Conservation (phyloP, 2,797 vertebrate species). For the Tenualosa thibaudeaui region DNA sequence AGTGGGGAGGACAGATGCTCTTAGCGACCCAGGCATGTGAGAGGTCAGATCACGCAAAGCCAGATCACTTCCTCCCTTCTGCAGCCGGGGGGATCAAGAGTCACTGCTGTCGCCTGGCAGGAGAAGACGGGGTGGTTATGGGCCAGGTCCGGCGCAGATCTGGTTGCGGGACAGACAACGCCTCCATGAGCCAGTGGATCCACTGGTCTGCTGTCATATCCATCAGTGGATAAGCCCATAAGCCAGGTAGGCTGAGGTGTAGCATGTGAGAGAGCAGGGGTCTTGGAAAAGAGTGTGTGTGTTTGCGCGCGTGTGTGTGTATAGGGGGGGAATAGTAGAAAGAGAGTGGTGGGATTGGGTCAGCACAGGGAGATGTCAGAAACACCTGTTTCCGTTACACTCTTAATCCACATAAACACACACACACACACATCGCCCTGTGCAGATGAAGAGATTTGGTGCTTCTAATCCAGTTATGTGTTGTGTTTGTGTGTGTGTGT, state of each 20-base stretch:
- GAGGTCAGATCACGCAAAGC: too few relatives aligned
- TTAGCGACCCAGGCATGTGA: too few relatives aligned
- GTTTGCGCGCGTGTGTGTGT: too few relatives aligned
- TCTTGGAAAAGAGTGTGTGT: not conserved
- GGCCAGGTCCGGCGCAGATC: too few relatives aligned
- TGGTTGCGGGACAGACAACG: too few relatives aligned
- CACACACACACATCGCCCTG: not conserved
- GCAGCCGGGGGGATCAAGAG: too few relatives aligned
- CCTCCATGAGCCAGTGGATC: too few relatives aligned
- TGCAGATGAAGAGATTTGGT: conserved; percentile 45
- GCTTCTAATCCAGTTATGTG: conserved; percentile 48
- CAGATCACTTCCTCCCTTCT: too few relatives aligned
- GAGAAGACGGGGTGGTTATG: too few relatives aligned
- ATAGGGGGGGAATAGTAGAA: not conserved
- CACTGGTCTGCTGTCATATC: too few relatives aligned
- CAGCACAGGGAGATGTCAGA: conserved; percentile 30
- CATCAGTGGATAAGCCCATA: not conserved
- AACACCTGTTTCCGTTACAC: conserved; percentile 49
- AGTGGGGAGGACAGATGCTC: too few relatives aligned
- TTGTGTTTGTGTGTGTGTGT: conserved; percentile 31
- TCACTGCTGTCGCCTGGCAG: too few relatives aligned
- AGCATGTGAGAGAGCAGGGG: not conserved
- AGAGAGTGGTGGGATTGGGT: not conserved
- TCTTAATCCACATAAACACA: conserved; percentile 28
- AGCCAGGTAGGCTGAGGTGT: not conserved